These are phyloP conservation scores for Campylomormyrus numenius DNA, from an alignment of 2,113 vertebrate species.

Conservation along the genomic window DNA sequence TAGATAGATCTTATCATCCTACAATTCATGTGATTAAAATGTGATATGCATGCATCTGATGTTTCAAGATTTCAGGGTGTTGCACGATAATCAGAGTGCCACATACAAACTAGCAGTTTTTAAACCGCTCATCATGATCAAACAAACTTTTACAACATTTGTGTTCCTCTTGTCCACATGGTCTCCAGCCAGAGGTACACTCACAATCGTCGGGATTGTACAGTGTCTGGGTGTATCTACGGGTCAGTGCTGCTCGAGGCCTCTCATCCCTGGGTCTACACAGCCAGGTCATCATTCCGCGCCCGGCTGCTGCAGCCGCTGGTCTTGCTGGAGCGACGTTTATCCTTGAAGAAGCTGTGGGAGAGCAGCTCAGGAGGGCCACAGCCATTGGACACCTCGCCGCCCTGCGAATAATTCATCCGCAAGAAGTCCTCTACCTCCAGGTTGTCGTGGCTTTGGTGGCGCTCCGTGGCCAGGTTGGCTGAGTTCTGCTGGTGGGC, in stretches of 20 bases:
- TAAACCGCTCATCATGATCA: neutral
- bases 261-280: conserved; percentile 52
- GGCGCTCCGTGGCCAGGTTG: conserved; percentile 76
- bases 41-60: neutral
- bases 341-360: conserved; percentile 63
- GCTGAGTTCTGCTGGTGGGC: conserved; percentile 80
- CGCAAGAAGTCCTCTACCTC: conserved; percentile 63
- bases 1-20: neutral
- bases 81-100: neutral
- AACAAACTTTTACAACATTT: neutral
- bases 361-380: conserved; percentile 33
- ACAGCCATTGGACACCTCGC: conserved; percentile 40
- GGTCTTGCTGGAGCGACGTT: conserved; percentile 77
- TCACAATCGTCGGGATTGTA: neutral
- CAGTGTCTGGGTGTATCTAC: neutral
- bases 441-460: conserved; percentile 54
- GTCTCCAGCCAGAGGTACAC: neutral
- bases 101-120: neutral
- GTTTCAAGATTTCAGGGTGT: neutral
- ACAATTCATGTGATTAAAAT: neutral
- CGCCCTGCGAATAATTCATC: conserved; percentile 58
- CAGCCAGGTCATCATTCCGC: conserved; percentile 77
- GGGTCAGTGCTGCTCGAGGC: neutral
- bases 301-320: conserved; percentile 79
- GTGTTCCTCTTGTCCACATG: neutral